Percentiles rank a stretch among this genome's conserved stretches.
phyloP scores from a whole-genome alignment of 2,797 vertebrate genomes.

The Euthynnus affinis region DNA sequence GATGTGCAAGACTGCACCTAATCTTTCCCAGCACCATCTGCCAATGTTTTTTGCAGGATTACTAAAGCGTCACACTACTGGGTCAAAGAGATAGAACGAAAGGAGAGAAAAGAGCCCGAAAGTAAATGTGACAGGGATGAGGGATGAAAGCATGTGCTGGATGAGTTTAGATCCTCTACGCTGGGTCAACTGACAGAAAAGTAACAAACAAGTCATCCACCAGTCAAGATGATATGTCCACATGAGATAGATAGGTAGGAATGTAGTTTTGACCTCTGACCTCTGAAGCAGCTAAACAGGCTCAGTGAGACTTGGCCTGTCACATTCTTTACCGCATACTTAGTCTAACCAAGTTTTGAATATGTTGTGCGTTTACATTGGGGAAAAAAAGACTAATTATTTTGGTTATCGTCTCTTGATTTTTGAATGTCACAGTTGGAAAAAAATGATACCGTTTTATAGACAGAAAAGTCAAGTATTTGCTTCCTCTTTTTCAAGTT shows the following conservation, averaged over 20 bases:
- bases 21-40: conserved; percentile 77
- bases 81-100: conserved; percentile 48
- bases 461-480: neutral
- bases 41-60: conserved; percentile 76
- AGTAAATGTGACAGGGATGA: conserved; percentile 38
- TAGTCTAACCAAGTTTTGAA: neutral
- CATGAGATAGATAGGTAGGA: neutral
- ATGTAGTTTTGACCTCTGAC: neutral
- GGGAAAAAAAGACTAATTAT: conserved; percentile 1
- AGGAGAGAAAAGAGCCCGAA: conserved; percentile 24
- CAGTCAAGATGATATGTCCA: neutral
- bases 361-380: neutral
- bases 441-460: neutral
- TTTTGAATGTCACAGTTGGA: neutral
- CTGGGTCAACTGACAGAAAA: neutral
- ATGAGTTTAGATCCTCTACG: neutral
- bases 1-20: conserved; percentile 71
- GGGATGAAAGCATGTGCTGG: neutral
- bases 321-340: conserved; percentile 3
- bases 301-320: conserved; percentile 21
- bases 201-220: neutral
- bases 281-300: conserved; percentile 23
- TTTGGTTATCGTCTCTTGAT: neutral
- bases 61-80: conserved; percentile 53
- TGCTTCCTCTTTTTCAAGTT: neutral